Percentiles rank a stretch among this genome's conserved stretches.
These are phyloP conservation scores for Xestia rhomboidea DNA, from an alignment of 2,888 invertebrate genomes.

Conservation along the genomic window DNA sequence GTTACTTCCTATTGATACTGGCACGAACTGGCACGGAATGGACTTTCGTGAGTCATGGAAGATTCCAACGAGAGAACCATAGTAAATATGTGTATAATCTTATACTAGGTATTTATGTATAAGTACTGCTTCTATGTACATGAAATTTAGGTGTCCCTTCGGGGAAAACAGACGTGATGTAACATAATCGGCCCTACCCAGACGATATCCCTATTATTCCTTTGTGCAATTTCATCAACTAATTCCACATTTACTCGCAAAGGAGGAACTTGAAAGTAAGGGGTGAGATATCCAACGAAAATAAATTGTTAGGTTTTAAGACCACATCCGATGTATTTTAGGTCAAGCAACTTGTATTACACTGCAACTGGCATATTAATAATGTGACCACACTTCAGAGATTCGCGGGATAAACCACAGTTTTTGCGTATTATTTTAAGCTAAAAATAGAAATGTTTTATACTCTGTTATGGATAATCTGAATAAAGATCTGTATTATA, in stretches of 20 bases:
- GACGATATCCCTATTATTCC: too few species aligned
- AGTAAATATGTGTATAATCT: background rate
- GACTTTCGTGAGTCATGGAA: constrained; percentile 4
- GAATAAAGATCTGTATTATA: background rate
- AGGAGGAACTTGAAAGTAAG: too few species aligned
- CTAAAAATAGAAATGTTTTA: background rate
- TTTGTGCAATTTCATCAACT: background rate
- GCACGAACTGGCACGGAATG: background rate
- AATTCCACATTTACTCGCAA: background rate
- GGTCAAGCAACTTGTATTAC: constrained; percentile 30
- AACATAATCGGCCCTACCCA: background rate
- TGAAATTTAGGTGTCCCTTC: background rate
- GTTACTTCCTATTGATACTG: constrained; percentile 31
- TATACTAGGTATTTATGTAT: background rate
- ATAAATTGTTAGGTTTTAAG: background rate
- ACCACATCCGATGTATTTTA: constrained; percentile 22
- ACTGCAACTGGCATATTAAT: constrained; percentile 12
- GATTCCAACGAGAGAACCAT: background rate
- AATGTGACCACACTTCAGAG: constrained; percentile 19
- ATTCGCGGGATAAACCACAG: constrained; percentile 18
- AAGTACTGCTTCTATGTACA: background rate
- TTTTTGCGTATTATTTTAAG: constrained; percentile 14
- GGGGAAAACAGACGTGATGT: background rate
- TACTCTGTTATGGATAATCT: background rate
- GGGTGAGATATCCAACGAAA: background rate